Base-by-base conservation (phyloP, 2,113 vertebrate species). In the Struthidea cinerea region DNA sequence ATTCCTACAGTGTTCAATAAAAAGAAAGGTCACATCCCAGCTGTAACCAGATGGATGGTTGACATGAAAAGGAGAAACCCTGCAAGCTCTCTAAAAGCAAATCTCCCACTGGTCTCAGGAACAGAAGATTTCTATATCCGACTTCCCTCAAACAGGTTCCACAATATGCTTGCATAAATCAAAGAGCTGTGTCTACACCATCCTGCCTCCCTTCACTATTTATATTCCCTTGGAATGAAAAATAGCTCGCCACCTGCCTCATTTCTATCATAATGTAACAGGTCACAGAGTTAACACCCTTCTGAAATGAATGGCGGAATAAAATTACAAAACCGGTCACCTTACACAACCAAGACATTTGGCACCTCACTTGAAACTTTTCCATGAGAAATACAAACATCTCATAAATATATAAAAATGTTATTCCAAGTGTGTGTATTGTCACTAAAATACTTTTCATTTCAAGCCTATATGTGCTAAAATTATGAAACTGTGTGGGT, bases 181-280 rank as follows among this genome's bases (percentile, higher is more conserved):
- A 94, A 94, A 94, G 93, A 85, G 67, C 91, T 83, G 67, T 30
- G 74, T 65, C 79, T 42, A 87, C 74, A 91, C 70, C 77, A 91
- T 4, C 2, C 77, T 95, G 88, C 80, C 78, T 78, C 93, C 56
- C 90, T 93, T 92, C 91, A 89, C 96, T 96, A 97, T 96, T 97
- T 97, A 96, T 96, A 96, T 63, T 91, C 87, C 35, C 49, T 79
- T 39, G 78, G 61, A 91, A 94, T 80, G 91, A 96, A 96, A 97
- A 94, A 94, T 79, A 96, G 96, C 90, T 94, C 75, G 89, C 92
- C 96, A 97, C 96, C 95, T 97, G 96, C 92, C 91, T 96, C 80
- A 24, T 53, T 94, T 82, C 94, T 95, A 79, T 97, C 96, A 95
- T 81, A 94, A 94, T 69, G 61, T 85, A 97, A 89, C 30, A 92